Evolutionary conservation across 2,797 vertebrate genomes (phyloP).

Genomic region (Danio choprae): DNA sequence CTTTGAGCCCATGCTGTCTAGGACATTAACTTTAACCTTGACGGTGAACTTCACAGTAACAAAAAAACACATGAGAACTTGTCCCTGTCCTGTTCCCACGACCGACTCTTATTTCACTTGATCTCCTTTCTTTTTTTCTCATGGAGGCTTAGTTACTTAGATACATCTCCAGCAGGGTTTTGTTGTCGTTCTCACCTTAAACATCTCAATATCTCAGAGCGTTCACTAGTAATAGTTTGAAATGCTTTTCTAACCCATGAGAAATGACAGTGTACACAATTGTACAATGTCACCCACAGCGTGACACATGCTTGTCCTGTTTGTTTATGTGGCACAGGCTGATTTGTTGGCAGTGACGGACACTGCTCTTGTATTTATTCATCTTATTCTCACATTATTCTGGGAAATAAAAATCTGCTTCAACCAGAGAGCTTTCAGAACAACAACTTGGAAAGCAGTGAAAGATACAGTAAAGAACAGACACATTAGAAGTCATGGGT

Average conservation of each 20-base stretch:
- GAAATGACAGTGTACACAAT: neutral
- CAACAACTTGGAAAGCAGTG: neutral
- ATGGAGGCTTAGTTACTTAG: slow-evolving; percentile 19
- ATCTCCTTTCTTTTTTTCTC: slow-evolving; percentile 32
- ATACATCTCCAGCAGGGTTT: slow-evolving; percentile 17
- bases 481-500: no score
- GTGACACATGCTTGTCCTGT: slow-evolving; percentile 52
- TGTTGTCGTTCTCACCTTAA: slow-evolving; percentile 16
- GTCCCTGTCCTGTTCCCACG: slow-evolving; percentile 38
- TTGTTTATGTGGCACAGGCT: slow-evolving; percentile 2
- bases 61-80: slow-evolving; percentile 36
- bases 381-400: slow-evolving; percentile 61
- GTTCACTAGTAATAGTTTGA: neutral
- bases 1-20: neutral
- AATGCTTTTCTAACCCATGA: slow-evolving; percentile 14
- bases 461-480: no score
- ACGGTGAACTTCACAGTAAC: slow-evolving; percentile 21
- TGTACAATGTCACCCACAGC: slow-evolving; percentile 27
- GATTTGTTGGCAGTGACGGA: neutral
- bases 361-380: neutral
- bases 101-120: slow-evolving; percentile 30
- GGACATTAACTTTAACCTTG: slow-evolving; percentile 29
- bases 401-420: slow-evolving; percentile 19
- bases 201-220: neutral
- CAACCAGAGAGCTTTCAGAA: neutral